phyloP scores from a whole-genome alignment of 2,797 vertebrate genomes.

The Propithecus perrieri region DNA sequence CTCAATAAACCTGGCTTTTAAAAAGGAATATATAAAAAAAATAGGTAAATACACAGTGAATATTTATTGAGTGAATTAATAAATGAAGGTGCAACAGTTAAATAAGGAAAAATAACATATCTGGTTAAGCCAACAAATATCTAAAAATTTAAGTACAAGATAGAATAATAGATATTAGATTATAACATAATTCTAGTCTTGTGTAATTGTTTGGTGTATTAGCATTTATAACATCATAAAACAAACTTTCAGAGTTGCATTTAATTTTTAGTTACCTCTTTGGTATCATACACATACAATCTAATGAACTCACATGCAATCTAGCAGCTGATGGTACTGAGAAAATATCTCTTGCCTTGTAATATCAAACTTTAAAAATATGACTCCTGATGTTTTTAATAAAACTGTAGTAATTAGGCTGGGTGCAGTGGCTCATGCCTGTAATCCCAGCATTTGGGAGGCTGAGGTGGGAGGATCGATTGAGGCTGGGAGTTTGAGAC shows the following conservation, averaged over 20 bases:
- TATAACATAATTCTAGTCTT: conserved; percentile 35
- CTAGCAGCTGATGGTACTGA: neutral
- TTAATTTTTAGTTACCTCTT: conserved; percentile 47
- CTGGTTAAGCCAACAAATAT: neutral
- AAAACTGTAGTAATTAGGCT: neutral
- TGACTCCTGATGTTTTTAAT: conserved; percentile 43
- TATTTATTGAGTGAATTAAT: conserved; percentile 45
- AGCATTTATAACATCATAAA: conserved; percentile 32
- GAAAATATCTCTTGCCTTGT: conserved; percentile 19
- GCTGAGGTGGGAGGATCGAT: neutral
- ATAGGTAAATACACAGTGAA: neutral
- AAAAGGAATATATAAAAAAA: conserved; percentile 15
- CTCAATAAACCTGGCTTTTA: conserved; percentile 5
- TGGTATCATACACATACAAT: neutral
- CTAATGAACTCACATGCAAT: neutral
- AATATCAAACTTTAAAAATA: conserved; percentile 46
- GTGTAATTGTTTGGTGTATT: neutral
- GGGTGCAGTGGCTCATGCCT: too few species aligned
- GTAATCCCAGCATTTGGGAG: neutral
- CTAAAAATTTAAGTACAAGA: conserved; percentile 52
- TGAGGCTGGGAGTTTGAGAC: neutral
- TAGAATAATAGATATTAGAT: conserved; percentile 38
- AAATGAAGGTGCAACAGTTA: neutral
- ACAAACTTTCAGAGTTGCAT: neutral
- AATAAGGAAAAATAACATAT: conserved; percentile 43